Base-by-base conservation (phyloP, 2,797 vertebrate species). In the Ctenosaura bakeri region DNA sequence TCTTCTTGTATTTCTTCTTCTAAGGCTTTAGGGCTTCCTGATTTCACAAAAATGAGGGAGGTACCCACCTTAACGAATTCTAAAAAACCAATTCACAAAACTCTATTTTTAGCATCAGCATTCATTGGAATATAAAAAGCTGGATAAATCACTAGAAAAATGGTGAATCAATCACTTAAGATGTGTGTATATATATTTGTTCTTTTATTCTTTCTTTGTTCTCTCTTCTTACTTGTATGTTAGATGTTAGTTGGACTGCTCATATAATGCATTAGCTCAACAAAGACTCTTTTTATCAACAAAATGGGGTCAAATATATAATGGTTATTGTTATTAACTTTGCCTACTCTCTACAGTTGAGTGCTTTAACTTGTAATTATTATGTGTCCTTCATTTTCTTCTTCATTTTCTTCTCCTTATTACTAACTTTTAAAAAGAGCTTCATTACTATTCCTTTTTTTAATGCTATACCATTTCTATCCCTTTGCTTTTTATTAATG, bases 361-460 rank as follows among this genome's bases (percentile, higher is more conserved):
- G 88, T 24, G 4, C 20, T 83, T 88, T 35, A 73, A 79, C 85
- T 42, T 80, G 4, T 66, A 88, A 88, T 89, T 56, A 89, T 87
- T 87, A 73, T 85, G 83, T 8, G 91, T 92, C 91, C 87, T 94
- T 94, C 88, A 89, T 93, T 94, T 89, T 91, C 56, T 93, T 92
- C 87, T 94, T 94, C 88, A 89, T 93, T 94, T 89, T 91, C 56
- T 93, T 92, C 32, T 80, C 85, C 82, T 9, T 87, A 6, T 81
- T 92, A 91, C 62, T 89, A 93, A 93, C 64, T 88, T 92, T 42
- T 80, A 18, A 90, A 85, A 56, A 92, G 74, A 93, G 91, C 35
- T 95, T 91, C 82, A 77, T 5, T 13, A 85, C 86, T 93, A 59
- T 92, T 92, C 93, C 66, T 35, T 86, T 50, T 86, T 79, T 79